Base-by-base conservation (phyloP, 2,888 invertebrate genomes). In the Phortica okadai region DNA sequence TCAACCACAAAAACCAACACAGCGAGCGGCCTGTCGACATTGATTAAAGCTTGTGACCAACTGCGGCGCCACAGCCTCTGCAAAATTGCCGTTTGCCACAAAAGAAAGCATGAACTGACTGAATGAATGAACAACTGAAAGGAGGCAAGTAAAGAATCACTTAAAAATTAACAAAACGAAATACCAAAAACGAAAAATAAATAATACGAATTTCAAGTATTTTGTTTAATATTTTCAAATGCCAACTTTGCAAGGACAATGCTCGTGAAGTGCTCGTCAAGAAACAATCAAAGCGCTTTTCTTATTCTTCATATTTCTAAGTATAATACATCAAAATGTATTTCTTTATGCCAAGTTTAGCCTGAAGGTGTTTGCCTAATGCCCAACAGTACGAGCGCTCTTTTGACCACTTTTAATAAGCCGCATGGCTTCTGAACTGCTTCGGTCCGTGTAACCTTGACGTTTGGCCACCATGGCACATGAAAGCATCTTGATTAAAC, bases 321-420 rank as follows among this genome's bases (percentile, higher is more conserved):
- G 14, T 1, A 14, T 50, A 50, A 50, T 50, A 50, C 50, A 50
- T 8, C 8, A 50, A 50, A 50, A 50, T 11, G 8, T 50, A 14
- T 16, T 16, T 67, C n/a, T 44, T 33, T 10, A 0, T 67, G 44
- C n/a, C 42, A 66, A 42, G 41, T 41, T 33, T 66, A 41, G 67
- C 67, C 44, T n/a, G 67, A 67, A 44, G 67, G 16, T 67, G 67
- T 67, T 67, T 67, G 44, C 64, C 14, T 33, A 33, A 33, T n/a
- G 67, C 50, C 50, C 50, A 50, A 14, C 50, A 33, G 33, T 1
- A 33, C 33, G 4, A 33, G 33, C 33, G 33, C 33, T 33, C 64
- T 64, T 25, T 14, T 64, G 41, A 64, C 21, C 41, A 64, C 14
- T 25, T 41, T 33, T 64, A 64, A 64, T 64, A 64, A 41, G 41